phyloP scores from a whole-genome alignment of 1,140 invertebrate genomes.

The Venustaconcha ellipsiformis region DNA sequence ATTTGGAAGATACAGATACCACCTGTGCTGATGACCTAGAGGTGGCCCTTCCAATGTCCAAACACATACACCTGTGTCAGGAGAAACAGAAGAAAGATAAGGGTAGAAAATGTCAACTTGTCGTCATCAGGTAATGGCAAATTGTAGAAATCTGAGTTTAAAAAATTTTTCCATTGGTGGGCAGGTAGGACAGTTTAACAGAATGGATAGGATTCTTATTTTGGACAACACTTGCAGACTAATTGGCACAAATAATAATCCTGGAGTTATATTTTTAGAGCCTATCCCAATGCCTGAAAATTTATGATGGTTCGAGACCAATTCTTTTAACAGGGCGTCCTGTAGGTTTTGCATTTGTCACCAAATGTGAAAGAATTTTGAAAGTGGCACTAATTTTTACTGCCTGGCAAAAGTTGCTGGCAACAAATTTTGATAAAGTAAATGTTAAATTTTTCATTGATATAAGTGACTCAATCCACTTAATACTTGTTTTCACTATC shows the following conservation, averaged over 20 bases:
- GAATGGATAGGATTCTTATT: constrained; percentile 4
- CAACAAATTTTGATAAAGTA: too few species aligned
- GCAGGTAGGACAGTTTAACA: not conserved
- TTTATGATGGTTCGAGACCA: too few species aligned
- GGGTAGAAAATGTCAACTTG: constrained; percentile 38
- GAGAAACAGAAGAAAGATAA: constrained; percentile 21
- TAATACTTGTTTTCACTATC: too few species aligned
- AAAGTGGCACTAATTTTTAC: too few species aligned
- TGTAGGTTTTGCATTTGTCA: too few species aligned
- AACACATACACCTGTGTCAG: constrained; percentile 21
- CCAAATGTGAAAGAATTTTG: too few species aligned
- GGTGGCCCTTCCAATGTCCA: constrained; percentile 17
- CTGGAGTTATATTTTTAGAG: constrained; percentile 4
- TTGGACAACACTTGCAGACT: constrained; percentile 11
- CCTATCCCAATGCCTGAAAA: not conserved
- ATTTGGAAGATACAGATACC: constrained; percentile 38
- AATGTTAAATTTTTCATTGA: too few species aligned
- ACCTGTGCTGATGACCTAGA: constrained; percentile 31
- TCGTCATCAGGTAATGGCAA: constrained; percentile 36
- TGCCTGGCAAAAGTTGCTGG: too few species aligned
- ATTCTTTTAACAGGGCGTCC: too few species aligned
- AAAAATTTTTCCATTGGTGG: not conserved
- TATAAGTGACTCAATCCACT: too few species aligned
- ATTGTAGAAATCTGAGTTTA: not conserved
- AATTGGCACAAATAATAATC: constrained; percentile 1